Percentiles rank a stretch among this genome's conserved stretches.
Evolutionary conservation across 2,113 vertebrate genomes (phyloP).

Genomic region (Paramormyrops kingsleyae): DNA sequence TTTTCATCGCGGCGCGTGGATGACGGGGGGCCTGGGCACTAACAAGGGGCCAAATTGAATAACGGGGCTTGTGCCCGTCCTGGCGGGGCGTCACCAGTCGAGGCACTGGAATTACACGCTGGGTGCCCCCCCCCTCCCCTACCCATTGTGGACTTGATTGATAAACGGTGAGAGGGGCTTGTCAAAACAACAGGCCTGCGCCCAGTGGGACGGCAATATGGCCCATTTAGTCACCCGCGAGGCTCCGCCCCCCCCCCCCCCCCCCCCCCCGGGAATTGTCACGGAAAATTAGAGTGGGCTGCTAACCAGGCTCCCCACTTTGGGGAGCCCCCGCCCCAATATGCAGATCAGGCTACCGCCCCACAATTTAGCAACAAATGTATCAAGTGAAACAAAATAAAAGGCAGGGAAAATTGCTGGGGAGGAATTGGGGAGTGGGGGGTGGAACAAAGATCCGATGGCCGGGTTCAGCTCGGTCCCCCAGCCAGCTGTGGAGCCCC

Average conservation of each 20-base stretch:
- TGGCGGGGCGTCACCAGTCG: conserved; percentile 69
- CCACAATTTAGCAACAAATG: neutral
- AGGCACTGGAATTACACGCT: conserved; percentile 71
- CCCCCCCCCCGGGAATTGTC: conserved; percentile 64
- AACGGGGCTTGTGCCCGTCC: conserved; percentile 62
- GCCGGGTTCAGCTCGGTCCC: conserved; percentile 63
- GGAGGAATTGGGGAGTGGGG: conserved; percentile 53
- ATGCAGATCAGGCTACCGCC: conserved; percentile 6
- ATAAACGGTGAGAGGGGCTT: conserved; percentile 91
- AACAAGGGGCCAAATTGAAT: conserved; percentile 85
- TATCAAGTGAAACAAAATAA: conserved; percentile 3
- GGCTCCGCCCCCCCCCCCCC: conserved; percentile 60
- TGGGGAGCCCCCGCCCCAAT: neutral
- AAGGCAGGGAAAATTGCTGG: conserved; percentile 55
- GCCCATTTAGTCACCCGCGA: conserved; percentile 84
- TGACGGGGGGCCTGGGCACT: conserved; percentile 37
- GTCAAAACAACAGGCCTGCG: conserved; percentile 84
- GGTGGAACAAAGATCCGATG: conserved; percentile 60
- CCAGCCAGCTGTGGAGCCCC: conserved; percentile 81
- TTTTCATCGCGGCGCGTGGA: conserved; percentile 88
- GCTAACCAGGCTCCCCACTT: conserved; percentile 47
- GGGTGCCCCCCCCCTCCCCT: conserved; percentile 46
- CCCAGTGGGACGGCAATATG: conserved; percentile 88
- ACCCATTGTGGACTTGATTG: conserved; percentile 78
- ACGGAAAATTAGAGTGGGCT: conserved; percentile 76